Percentiles rank a stretch among this genome's conserved stretches.
Conservation (phyloP, 2,888 invertebrate genomes). For the Dichetophora obliterata region DNA sequence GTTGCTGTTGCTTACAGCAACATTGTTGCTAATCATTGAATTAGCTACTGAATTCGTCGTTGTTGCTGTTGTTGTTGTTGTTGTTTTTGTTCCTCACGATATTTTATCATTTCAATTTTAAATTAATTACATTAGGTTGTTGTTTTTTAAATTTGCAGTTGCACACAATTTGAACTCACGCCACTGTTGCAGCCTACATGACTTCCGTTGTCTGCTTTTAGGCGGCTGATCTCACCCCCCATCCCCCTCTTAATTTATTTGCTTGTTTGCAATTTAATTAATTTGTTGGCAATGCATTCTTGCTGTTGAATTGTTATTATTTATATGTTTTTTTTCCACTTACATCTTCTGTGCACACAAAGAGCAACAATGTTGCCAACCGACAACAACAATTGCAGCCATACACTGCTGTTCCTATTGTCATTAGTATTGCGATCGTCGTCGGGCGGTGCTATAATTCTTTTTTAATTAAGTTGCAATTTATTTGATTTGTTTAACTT, state of each 20-base stretch:
- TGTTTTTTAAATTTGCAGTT: background rate
- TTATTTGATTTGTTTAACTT: conserved; percentile 12
- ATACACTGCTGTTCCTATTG: background rate
- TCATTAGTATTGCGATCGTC: too few species aligned
- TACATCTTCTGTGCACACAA: background rate
- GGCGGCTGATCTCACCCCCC: background rate
- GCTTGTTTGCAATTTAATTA: background rate
- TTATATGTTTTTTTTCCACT: background rate
- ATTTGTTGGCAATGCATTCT: background rate
- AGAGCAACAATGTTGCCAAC: background rate
- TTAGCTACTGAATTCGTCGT: background rate
- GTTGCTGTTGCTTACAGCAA: background rate
- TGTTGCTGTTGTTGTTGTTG: too few species aligned
- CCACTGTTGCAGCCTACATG: background rate
- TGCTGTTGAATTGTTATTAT: background rate
- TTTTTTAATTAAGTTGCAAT: conserved; percentile 15
- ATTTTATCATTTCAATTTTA: background rate
- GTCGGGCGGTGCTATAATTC: background rate
- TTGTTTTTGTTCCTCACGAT: background rate
- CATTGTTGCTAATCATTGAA: conserved; percentile 5
- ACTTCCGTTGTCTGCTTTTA: conserved; percentile 6
- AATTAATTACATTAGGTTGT: background rate
- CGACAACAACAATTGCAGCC: background rate
- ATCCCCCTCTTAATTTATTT: background rate
- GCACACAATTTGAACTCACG: background rate